phyloP scores from a whole-genome alignment of 2,888 invertebrate genomes.

The Chrysomela aeneicollis region DNA sequence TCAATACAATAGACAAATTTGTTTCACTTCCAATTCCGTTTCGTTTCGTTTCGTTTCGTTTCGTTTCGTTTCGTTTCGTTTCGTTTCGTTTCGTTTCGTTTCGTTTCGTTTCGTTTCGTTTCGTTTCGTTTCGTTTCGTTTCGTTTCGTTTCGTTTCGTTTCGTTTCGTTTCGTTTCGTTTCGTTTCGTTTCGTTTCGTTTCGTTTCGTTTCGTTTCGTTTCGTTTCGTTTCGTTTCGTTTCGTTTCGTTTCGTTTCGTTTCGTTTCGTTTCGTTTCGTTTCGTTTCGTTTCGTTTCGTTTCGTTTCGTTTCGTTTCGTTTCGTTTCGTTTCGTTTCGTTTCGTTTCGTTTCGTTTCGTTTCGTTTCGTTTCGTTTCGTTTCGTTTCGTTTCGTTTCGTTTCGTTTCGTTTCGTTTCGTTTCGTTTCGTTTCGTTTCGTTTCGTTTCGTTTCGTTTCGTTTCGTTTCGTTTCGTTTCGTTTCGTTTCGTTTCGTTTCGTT shows the following conservation, averaged over 20 bases:
- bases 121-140: background rate
- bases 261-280: background rate
- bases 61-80: background rate
- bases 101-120: background rate
- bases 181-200: background rate
- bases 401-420: background rate
- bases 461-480: background rate
- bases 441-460: background rate
- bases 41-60: background rate
- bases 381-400: background rate
- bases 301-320: background rate
- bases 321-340: background rate
- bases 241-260: background rate
- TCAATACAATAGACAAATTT: too few relatives aligned
- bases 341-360: background rate
- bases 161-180: background rate
- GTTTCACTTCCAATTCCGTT: too few relatives aligned
- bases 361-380: background rate
- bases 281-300: background rate
- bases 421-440: background rate
- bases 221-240: background rate
- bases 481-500: background rate
- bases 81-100: background rate
- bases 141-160: background rate
- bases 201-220: background rate